Evolutionary conservation across 2,888 invertebrate species (phyloP).

Genomic region (Epicampocera succincta): DNA sequence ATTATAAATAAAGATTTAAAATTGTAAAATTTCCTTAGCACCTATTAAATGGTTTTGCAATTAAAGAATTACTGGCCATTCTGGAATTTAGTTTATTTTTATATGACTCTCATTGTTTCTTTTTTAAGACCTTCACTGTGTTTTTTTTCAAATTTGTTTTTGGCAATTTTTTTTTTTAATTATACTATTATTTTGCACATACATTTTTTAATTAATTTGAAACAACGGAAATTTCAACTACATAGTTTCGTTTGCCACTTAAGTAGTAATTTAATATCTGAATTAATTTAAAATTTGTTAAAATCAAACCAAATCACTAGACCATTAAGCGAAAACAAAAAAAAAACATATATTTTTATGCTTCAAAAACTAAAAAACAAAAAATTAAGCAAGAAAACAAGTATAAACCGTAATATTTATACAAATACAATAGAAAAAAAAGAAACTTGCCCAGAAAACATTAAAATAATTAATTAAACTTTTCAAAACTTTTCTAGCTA

Average conservation of each 20-base stretch:
- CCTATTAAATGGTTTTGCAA: too few species aligned
- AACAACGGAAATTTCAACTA: conserved; percentile 53
- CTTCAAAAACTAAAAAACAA: conserved; percentile 4
- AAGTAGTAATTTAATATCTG: conserved; percentile 19
- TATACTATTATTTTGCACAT: not conserved
- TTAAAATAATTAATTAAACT: not conserved
- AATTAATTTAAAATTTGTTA: conserved; percentile 46
- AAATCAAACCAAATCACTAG: conserved; percentile 56
- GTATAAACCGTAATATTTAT: conserved; percentile 19
- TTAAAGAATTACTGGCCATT: too few species aligned
- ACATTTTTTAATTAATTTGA: conserved; percentile 15
- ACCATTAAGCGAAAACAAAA: conserved; percentile 40
- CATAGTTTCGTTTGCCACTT: conserved; percentile 15
- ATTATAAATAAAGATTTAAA: too few species aligned
- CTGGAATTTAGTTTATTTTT: too few species aligned
- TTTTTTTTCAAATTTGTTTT: not conserved
- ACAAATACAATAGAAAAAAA: not conserved
- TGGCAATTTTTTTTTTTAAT: not conserved
- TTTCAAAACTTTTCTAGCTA: not conserved
- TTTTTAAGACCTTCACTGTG: conserved; percentile 9
- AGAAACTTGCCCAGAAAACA: conserved; percentile 37
- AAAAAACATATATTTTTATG: not conserved
- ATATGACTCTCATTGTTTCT: not conserved
- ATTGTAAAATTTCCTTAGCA: too few species aligned
- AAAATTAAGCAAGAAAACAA: conserved; percentile 30